A percentile compares a stretch with the other conserved stretches of the same genome.
These are phyloP conservation scores for Meandrina meandrites DNA, from an alignment of 92 coral and sea anemone species.

Conservation along the genomic window DNA sequence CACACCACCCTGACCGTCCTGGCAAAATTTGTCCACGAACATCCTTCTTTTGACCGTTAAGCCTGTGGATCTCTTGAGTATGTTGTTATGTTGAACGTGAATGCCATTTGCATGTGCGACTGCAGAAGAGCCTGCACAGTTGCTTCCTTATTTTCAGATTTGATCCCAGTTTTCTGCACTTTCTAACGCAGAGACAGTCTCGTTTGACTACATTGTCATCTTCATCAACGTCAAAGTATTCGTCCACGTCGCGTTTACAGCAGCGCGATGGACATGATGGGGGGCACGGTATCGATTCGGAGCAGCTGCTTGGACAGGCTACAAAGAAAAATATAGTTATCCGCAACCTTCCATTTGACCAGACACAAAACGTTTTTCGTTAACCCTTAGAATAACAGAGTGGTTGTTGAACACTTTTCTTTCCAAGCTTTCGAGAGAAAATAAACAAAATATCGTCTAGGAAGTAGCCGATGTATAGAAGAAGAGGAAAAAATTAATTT, in stretches of 20 bases:
- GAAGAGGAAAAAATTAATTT: no score
- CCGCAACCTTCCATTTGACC: neutral
- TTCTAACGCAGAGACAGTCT: conserved; percentile 4
- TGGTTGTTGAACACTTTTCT: no score
- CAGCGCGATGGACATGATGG: conserved; percentile 21
- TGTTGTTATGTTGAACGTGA: neutral
- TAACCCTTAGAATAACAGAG: no score
- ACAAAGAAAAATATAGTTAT: neutral
- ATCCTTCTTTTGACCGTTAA: neutral
- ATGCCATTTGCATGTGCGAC: neutral
- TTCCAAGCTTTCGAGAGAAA: no score
- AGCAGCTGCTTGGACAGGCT: conserved; percentile 25
- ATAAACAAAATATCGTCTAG: no score
- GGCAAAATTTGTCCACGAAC: neutral
- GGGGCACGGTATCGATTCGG: neutral
- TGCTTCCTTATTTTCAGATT: neutral
- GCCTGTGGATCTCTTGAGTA: neutral
- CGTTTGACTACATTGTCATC: neutral
- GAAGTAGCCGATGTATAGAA: no score
- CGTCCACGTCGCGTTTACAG: conserved; percentile 24
- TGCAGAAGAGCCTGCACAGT: neutral
- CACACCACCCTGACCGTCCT: neutral
- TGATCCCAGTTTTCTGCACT: neutral
- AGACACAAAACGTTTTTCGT: no score
- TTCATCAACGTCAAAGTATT: conserved; percentile 15